phyloP scores from a whole-genome alignment of 2,113 vertebrate species.

The Zootoca vivipara region DNA sequence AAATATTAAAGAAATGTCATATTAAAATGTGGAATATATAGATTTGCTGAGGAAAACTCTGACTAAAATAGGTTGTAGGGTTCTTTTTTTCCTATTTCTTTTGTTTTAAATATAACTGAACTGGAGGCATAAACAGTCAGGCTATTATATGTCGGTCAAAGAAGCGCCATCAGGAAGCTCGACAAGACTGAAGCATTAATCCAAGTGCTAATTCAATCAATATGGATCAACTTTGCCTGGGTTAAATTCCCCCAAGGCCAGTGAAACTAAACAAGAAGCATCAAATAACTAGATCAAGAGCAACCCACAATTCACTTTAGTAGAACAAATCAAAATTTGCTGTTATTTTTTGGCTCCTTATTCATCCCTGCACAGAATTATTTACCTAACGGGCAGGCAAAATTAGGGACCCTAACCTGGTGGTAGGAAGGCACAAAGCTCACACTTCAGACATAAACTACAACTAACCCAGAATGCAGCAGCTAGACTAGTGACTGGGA shows the following conservation, averaged over 20 bases:
- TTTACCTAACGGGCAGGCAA: background rate
- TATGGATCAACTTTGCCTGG: background rate
- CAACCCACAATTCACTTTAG: background rate
- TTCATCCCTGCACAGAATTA: background rate
- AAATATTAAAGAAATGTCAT: background rate
- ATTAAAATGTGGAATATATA: background rate
- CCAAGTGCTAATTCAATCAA: constrained; percentile 3
- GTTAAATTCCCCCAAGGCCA: background rate
- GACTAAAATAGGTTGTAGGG: background rate
- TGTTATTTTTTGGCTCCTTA: background rate
- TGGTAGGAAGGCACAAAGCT: too few species aligned
- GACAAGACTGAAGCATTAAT: background rate
- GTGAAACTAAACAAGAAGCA: background rate
- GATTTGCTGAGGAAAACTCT: background rate
- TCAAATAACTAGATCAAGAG: background rate
- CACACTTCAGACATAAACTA: background rate
- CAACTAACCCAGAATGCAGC: too few species aligned
- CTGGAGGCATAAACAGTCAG: background rate
- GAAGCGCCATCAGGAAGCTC: background rate
- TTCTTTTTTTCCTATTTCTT: too few species aligned
- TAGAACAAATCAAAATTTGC: background rate
- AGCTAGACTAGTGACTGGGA: too few species aligned
- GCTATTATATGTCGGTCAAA: background rate
- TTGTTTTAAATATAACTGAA: background rate
- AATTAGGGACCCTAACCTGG: background rate